These are phyloP conservation scores for Clinocottus analis DNA, from an alignment of 2,113 vertebrate species.

Conservation along the genomic window DNA sequence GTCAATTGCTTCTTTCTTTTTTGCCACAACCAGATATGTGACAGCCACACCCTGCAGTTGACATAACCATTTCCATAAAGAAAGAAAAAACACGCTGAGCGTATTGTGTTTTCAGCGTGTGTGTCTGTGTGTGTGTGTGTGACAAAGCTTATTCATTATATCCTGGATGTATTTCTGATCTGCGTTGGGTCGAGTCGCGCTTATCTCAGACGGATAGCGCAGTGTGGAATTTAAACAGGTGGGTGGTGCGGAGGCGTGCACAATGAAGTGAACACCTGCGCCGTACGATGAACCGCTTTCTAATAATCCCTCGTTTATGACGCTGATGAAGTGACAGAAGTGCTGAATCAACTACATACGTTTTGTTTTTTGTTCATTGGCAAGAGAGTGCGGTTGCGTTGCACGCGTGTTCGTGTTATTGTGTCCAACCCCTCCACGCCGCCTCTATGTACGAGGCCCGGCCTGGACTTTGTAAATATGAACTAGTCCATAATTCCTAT, in stretches of 20 bases:
- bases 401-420: not conserved
- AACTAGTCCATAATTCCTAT: not conserved
- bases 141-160: not conserved
- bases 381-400: not conserved
- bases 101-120: too few species aligned
- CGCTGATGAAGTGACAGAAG: not conserved
- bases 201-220: conserved; percentile 26
- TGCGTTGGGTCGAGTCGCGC: not conserved
- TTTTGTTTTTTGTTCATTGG: not conserved
- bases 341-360: not conserved
- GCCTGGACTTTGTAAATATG: not conserved
- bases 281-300: not conserved
- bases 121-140: too few species aligned
- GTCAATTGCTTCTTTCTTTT: not conserved
- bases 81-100: not conserved
- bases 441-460: not conserved
- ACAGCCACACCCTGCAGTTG: conserved; percentile 35
- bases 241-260: not conserved
- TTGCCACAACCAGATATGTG: not conserved
- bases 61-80: not conserved
- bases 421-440: too few species aligned
- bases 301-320: not conserved
- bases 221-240: conserved; percentile 48
- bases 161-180: not conserved
- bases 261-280: not conserved